These are phyloP conservation scores for Fabriciana adippe DNA, from an alignment of 2,888 invertebrate species.

Conservation along the genomic window DNA sequence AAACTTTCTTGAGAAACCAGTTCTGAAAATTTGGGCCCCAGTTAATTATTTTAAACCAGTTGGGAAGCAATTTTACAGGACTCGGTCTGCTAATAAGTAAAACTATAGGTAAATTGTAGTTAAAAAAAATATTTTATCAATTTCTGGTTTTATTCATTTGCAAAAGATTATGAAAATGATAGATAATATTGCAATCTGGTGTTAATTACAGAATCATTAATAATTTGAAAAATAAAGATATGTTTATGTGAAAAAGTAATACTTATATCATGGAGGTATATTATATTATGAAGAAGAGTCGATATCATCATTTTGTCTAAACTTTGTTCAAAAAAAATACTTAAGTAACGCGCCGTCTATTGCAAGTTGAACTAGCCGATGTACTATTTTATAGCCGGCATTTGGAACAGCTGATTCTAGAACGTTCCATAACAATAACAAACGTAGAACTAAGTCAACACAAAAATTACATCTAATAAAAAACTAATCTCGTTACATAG, in stretches of 20 bases:
- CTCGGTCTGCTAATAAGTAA: too few species aligned
- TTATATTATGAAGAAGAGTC: too few species aligned
- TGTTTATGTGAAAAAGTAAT: too few species aligned
- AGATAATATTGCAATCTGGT: too few species aligned
- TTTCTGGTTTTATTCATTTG: too few species aligned
- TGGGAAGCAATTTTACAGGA: neutral
- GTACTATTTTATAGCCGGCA: constrained; percentile 27
- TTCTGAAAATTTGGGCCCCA: constrained; percentile 32
- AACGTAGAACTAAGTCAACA: neutral
- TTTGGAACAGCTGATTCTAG: constrained; percentile 72
- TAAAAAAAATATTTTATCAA: too few species aligned
- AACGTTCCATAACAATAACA: constrained; percentile 55
- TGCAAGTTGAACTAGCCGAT: constrained; percentile 31
- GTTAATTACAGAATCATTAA: too few species aligned
- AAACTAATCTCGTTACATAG: too few species aligned
- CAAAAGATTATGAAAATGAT: too few species aligned
- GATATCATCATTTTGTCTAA: neutral
- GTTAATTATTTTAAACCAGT: constrained; percentile 34
- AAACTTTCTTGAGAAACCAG: constrained; percentile 34
- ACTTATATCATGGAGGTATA: too few species aligned
- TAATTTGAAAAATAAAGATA: too few species aligned
- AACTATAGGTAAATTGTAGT: neutral
- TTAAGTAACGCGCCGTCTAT: constrained; percentile 42
- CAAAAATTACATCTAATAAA: neutral
- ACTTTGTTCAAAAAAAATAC: constrained; percentile 1